These are phyloP conservation scores for Apamea monoglypha DNA, from an alignment of 2,888 invertebrate genomes.

Conservation along the genomic window DNA sequence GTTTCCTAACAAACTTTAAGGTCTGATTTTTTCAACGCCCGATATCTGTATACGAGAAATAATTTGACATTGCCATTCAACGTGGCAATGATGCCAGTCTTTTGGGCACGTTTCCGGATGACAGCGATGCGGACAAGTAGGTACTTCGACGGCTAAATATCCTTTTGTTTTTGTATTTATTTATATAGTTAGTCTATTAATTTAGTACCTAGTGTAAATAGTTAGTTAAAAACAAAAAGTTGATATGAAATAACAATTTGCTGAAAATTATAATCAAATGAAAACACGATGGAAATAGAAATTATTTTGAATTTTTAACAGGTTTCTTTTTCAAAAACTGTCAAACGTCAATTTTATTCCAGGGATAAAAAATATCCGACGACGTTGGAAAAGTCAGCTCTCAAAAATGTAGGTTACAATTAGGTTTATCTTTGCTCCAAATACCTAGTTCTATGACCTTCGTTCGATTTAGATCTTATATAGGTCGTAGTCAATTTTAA, in stretches of 20 bases:
- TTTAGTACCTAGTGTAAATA: too few relatives aligned
- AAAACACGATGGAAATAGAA: neutral
- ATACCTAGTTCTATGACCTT: neutral
- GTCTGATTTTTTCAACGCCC: neutral
- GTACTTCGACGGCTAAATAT: too few relatives aligned
- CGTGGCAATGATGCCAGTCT: too few relatives aligned
- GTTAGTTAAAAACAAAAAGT: too few relatives aligned
- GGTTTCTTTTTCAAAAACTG: neutral
- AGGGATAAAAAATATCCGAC: neutral
- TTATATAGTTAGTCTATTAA: too few relatives aligned
- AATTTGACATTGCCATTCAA: neutral
- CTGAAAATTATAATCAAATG: neutral
- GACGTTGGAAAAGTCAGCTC: neutral
- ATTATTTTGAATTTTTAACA: neutral
- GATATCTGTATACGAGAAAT: neutral
- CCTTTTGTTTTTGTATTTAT: too few relatives aligned
- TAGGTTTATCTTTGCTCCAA: neutral
- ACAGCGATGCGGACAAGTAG: too few relatives aligned
- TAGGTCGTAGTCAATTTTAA: neutral
- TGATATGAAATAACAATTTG: neutral
- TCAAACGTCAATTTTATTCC: neutral
- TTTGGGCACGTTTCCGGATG: too few relatives aligned
- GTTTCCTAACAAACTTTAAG: neutral
- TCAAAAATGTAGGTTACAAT: neutral
- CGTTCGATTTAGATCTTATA: conserved; percentile 1